These are phyloP conservation scores for Schlechtendalia chinensis DNA, from an alignment of 1,140 invertebrate genomes.

Conservation along the genomic window DNA sequence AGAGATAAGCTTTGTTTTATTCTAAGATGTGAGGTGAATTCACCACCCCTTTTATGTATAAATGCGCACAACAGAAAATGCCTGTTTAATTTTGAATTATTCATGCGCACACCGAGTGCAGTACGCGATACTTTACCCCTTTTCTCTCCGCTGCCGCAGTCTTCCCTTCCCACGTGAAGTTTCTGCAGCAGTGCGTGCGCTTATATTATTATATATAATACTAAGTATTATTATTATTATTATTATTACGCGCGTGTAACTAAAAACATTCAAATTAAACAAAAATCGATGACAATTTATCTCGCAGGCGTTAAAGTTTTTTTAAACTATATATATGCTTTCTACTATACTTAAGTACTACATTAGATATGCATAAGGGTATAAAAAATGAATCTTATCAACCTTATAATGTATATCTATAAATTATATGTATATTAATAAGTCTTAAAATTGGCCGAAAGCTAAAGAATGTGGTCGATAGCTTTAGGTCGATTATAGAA, in stretches of 20 bases:
- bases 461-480: no score
- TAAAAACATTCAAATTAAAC: slow-evolving; percentile 1
- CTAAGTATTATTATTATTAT: no score
- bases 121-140: neutral
- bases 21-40: neutral
- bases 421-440: no score
- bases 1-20: slow-evolving; percentile 10
- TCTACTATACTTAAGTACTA: no score
- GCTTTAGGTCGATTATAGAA: no score
- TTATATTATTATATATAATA: neutral
- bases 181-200: neutral
- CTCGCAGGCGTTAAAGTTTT: neutral
- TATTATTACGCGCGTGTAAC: no score
- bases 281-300: slow-evolving; percentile 25
- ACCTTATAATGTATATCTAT: no score
- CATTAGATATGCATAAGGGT: no score
- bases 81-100: slow-evolving; percentile 40
- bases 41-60: neutral
- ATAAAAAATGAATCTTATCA: no score
- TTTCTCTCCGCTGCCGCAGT: neutral
- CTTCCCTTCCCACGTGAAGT: neutral
- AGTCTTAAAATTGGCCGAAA: no score
- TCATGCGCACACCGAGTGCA: neutral
- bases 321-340: neutral
- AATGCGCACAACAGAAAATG: slow-evolving; percentile 6